These are phyloP conservation scores for Indri indri DNA, from an alignment of 2,113 vertebrate genomes.

Conservation along the genomic window DNA sequence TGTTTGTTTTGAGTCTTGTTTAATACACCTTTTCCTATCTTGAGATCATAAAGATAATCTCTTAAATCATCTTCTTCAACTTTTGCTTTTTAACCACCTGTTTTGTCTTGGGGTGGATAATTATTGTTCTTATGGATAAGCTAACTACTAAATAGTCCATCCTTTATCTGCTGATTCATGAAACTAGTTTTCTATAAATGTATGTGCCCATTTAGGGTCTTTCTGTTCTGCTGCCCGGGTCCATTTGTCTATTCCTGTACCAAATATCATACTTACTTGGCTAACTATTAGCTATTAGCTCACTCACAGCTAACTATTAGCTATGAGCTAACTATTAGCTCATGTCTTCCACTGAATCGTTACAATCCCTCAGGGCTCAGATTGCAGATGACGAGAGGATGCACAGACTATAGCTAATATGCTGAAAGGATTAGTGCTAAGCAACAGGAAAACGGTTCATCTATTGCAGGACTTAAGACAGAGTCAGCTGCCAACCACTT, in stretches of 20 bases:
- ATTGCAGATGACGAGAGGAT: neutral
- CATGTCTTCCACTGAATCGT: neutral
- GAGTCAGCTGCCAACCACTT: neutral
- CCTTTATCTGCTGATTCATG: neutral
- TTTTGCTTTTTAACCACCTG: neutral
- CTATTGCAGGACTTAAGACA: neutral
- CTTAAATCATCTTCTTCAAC: neutral
- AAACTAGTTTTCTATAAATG: neutral
- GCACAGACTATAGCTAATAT: neutral
- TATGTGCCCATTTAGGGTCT: neutral
- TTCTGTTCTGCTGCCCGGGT: neutral
- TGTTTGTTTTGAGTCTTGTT: neutral
- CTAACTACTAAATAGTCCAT: neutral
- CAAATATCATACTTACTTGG: neutral
- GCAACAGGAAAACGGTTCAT: neutral
- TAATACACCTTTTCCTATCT: neutral
- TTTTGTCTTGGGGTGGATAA: neutral
- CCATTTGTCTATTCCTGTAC: neutral
- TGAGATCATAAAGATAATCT: neutral
- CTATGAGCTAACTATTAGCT: too few species aligned
- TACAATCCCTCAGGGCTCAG: neutral
- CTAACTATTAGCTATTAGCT: too few species aligned
- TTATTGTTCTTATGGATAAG: neutral
- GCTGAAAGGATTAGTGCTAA: neutral
- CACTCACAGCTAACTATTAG: too few species aligned